Evolutionary conservation across 2,113 vertebrate species (phyloP), one percentile per base, ranked within the genome.

Genomic region (Tauraco erythrolophus): DNA sequence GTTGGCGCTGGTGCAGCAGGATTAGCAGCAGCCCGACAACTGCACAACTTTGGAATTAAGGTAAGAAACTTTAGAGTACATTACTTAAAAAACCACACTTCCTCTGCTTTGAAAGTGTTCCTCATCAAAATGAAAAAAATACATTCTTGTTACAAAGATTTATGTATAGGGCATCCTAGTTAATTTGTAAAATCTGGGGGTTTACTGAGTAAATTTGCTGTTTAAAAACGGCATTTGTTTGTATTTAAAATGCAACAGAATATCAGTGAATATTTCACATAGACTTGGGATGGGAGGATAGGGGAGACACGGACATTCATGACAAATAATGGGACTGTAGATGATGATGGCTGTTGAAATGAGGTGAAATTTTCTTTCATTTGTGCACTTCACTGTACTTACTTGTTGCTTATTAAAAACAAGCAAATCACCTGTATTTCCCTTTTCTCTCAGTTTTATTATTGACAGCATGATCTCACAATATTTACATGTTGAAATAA

Each of bases 31-130:
- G 99, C 99, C 14, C 98, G 99, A 41, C 99, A 99, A 94, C 98
- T 99, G 74, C 98, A 99, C 81, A 99, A 99, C 97, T 99, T 99
- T 98, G 99, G 99, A 96, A 98, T 99, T 96, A 98, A 99, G 99
- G 99, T 99, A 97, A 97, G 92, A 92, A 65, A 45, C 78, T 48
- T 77, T 30, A 58, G 46, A 69, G 39, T 51, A 30, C 18, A 15
- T 48, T 35, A 56, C 41, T 60, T 43, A 12, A 64, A 94, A 88
- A 43, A 66, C 16, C 15, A 66, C 30, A 48, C 10, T 51, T 54
- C 10, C 10, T 53, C 19, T 92, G 48, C 19, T 76, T 87, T 90
- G 74, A 48, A 74, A 88, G 64, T 35, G 33, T 43, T 90, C 11
- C 76, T 53, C 57, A 57, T 89, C 60, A 94, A 85, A 82, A 82